Percentiles rank a stretch among this genome's conserved stretches.
phyloP scores from a whole-genome alignment of 2,888 invertebrate species.

The Thelaira solivaga region DNA sequence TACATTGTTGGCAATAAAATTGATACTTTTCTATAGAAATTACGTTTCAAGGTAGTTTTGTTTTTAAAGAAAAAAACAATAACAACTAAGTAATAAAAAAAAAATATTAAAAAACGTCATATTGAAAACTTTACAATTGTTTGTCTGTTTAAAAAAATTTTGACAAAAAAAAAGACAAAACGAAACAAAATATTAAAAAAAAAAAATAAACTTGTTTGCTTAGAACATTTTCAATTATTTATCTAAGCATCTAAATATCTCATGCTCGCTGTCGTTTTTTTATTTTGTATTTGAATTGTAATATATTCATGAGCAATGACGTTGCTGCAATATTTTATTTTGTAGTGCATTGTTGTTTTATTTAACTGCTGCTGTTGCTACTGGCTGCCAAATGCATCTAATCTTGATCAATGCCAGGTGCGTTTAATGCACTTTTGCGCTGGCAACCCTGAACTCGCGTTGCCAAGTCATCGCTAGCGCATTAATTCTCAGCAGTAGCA shows the following conservation, averaged over 20 bases:
- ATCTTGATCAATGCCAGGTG: constrained; percentile 68
- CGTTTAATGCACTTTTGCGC: constrained; percentile 67
- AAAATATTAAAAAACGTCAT: constrained; percentile 30
- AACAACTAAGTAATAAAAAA: neutral
- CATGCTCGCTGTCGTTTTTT: constrained; percentile 4
- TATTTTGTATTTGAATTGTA: constrained; percentile 2
- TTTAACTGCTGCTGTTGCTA: constrained; percentile 4
- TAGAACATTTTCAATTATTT: constrained; percentile 39
- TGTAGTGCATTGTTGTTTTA: neutral
- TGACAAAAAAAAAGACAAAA: neutral
- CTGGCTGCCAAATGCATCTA: constrained; percentile 58
- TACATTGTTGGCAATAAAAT: constrained; percentile 33
- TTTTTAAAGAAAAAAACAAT: constrained; percentile 24
- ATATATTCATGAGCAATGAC: constrained; percentile 39
- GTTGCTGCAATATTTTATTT: constrained; percentile 1
- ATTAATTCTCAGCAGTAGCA: constrained; percentile 16
- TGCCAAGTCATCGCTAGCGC: constrained; percentile 52
- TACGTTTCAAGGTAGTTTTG: constrained; percentile 36
- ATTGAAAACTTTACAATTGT: constrained; percentile 38
- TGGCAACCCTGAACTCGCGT: constrained; percentile 62
- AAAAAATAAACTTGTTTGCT: constrained; percentile 48
- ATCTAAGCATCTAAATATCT: neutral
- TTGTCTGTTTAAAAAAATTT: constrained; percentile 13
- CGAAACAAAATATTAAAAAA: neutral
- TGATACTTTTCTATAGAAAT: constrained; percentile 13